Percentiles rank a stretch among this genome's conserved stretches.
phyloP scores from a whole-genome alignment of 2,113 vertebrate genomes.

The Oreochromis niloticus region DNA sequence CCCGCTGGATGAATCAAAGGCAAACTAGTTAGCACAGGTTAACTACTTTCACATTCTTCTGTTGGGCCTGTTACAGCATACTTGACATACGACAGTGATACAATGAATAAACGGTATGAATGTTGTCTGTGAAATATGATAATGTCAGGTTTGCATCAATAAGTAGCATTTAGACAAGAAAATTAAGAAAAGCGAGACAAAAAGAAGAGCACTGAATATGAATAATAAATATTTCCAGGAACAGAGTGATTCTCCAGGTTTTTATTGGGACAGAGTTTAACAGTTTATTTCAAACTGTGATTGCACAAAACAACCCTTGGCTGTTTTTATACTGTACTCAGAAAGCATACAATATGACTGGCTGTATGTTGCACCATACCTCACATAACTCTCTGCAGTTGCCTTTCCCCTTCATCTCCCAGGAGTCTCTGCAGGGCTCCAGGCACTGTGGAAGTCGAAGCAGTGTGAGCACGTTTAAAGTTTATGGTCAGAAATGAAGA shows the following conservation, averaged over 20 bases:
- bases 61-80: background rate
- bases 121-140: background rate
- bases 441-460: slow-evolving; percentile 75
- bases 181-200: background rate
- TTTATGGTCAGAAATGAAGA: background rate
- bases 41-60: background rate
- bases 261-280: background rate
- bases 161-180: background rate
- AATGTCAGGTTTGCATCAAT: background rate
- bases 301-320: background rate
- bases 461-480: background rate
- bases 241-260: no score
- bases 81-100: background rate
- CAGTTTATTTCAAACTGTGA: background rate
- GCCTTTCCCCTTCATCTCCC: slow-evolving; percentile 75
- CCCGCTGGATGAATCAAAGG: slow-evolving; percentile 52
- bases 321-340: background rate
- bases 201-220: background rate
- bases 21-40: background rate
- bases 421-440: slow-evolving; percentile 86
- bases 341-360: background rate
- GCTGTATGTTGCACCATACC: background rate
- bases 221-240: background rate
- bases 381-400: slow-evolving; percentile 77
- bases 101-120: rapidly evolving